These are phyloP conservation scores for Gila orcuttii DNA, from an alignment of 2,113 vertebrate genomes.

Conservation along the genomic window DNA sequence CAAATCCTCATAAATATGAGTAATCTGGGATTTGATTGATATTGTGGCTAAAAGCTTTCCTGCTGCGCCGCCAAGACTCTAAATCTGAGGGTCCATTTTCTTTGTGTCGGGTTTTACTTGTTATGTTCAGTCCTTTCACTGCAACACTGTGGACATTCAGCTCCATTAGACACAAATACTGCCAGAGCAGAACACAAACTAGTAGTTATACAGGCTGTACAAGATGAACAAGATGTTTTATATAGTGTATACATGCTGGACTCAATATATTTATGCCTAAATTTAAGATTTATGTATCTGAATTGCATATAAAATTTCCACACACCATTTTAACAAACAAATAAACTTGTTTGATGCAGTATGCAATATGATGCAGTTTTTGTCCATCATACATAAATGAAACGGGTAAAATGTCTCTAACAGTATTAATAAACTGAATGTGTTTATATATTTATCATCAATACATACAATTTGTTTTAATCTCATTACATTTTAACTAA, in stretches of 20 bases:
- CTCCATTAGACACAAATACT: slow-evolving; percentile 1
- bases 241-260: background rate
- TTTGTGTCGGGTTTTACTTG: background rate
- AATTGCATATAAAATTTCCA: background rate
- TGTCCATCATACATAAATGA: background rate
- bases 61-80: slow-evolving; percentile 32
- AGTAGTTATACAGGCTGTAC: background rate
- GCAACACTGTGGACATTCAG: slow-evolving; percentile 3
- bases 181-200: background rate
- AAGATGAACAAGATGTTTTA: background rate
- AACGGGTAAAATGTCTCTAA: no score
- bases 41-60: slow-evolving; percentile 42
- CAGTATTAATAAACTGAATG: background rate
- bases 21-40: slow-evolving; percentile 29
- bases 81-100: slow-evolving; percentile 18
- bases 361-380: background rate
- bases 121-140: background rate
- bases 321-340: background rate
- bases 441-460: background rate
- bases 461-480: no score
- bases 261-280: background rate
- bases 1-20: slow-evolving; percentile 37
- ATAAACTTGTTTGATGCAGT: no score
- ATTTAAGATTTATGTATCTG: background rate
- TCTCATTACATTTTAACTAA: background rate